A percentile compares a stretch with the other conserved stretches of the same genome.
Evolutionary conservation across 2,797 vertebrate genomes (phyloP).

Genomic region (Eospalax fontanierii): DNA sequence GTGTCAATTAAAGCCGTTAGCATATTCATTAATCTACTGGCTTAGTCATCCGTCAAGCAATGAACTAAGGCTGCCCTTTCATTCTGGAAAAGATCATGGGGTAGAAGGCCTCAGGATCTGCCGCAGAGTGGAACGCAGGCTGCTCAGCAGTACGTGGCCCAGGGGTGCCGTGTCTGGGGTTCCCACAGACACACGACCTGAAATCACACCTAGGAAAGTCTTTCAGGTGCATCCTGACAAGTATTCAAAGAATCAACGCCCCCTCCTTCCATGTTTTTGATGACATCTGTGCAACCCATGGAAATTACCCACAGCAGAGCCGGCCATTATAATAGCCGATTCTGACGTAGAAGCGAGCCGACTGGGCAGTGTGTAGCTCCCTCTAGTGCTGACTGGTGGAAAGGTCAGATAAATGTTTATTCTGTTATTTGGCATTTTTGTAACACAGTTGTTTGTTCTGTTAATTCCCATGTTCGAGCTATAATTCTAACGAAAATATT

Average conservation of each 20-base stretch:
- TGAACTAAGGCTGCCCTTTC: not conserved
- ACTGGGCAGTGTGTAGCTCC: slow-evolving; percentile 71
- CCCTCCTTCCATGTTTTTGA: not conserved
- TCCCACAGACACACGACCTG: not conserved
- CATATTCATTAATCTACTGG: not conserved
- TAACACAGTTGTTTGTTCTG: not conserved
- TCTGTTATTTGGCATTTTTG: not conserved
- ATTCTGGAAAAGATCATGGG: not conserved
- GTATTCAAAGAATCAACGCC: not conserved
- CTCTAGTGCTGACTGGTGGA: slow-evolving; percentile 72
- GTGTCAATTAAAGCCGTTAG: not conserved
- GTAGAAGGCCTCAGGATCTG: not conserved
- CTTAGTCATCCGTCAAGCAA: not conserved
- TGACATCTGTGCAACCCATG: not conserved
- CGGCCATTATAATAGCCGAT: rapidly evolving
- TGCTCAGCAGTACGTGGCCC: rapidly evolving
- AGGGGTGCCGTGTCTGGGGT: not conserved
- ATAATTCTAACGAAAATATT: not conserved
- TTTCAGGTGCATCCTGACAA: not conserved
- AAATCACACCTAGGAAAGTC: not conserved
- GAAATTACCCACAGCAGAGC: not conserved
- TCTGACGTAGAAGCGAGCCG: rapidly evolving
- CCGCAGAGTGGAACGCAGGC: rapidly evolving
- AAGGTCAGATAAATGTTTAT: not conserved
- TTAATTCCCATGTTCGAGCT: not conserved